A percentile compares a stretch with the other conserved stretches of the same genome.
These are phyloP conservation scores for Trachythela sp. DNA, from an alignment of 64 coral and sea anemone species.

Conservation along the genomic window DNA sequence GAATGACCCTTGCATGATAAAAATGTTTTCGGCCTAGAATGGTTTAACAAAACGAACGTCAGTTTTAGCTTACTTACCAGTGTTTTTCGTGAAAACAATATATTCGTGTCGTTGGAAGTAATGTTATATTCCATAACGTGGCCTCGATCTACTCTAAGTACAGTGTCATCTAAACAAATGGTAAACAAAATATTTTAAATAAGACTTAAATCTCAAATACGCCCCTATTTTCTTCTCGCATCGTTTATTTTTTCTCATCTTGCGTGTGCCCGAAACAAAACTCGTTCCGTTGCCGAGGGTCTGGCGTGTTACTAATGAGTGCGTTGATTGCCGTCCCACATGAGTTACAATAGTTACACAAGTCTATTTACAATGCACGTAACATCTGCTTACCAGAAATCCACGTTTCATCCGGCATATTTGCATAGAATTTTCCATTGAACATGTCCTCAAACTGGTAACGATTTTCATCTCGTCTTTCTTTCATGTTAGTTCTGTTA, in stretches of 20 bases:
- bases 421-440: slow-evolving; percentile 20
- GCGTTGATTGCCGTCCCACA: too few relatives aligned
- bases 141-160: background rate
- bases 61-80: too few relatives aligned
- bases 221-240: background rate
- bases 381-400: slow-evolving; percentile 45
- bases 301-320: too few relatives aligned
- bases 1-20: too few relatives aligned
- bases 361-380: too few relatives aligned
- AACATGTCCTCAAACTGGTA: slow-evolving; percentile 48
- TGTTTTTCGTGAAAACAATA: background rate
- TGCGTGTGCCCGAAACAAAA: background rate
- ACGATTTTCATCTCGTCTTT: slow-evolving; percentile 12
- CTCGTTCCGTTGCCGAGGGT: too few relatives aligned
- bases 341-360: too few relatives aligned
- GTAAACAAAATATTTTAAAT: background rate
- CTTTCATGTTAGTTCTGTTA: background rate
- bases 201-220: too few relatives aligned
- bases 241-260: background rate
- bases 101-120: background rate
- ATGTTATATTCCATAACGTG: background rate
- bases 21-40: too few relatives aligned
- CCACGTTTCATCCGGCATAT: slow-evolving; percentile 17
- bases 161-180: background rate
- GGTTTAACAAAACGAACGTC: too few relatives aligned